A percentile compares a stretch with the other conserved stretches of the same genome.
Conservation (phyloP, 2,888 invertebrate species). For the Leucophora obtusa region DNA sequence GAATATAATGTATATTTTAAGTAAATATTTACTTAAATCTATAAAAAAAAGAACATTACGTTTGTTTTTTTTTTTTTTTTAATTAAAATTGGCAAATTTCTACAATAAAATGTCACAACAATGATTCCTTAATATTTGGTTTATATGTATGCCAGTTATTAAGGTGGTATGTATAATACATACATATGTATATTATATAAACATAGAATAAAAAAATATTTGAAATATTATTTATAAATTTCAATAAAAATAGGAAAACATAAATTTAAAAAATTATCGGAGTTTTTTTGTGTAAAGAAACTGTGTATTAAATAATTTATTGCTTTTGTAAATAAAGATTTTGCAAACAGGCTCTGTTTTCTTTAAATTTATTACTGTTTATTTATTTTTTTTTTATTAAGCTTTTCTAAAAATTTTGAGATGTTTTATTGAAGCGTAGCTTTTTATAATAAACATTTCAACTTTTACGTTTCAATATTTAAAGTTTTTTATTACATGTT, state of each 20-base stretch:
- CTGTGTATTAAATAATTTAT: background rate
- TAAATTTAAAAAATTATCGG: background rate
- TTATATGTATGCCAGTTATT: background rate
- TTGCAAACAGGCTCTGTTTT: background rate
- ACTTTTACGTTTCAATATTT: background rate
- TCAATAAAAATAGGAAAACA: background rate
- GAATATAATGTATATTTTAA: constrained; percentile 42
- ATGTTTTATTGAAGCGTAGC: constrained; percentile 5
- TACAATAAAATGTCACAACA: constrained; percentile 62
- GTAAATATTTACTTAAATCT: constrained; percentile 47
- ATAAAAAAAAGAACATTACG: constrained; percentile 42
- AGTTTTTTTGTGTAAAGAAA: background rate
- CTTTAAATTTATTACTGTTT: constrained; percentile 43
- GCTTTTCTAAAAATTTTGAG: constrained; percentile 10
- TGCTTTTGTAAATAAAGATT: background rate
- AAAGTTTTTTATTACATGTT: background rate
- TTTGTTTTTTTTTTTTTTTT: constrained; percentile 33
- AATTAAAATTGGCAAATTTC: constrained; percentile 62
- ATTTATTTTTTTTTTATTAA: constrained; percentile 27
- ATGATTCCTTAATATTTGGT: constrained; percentile 19
- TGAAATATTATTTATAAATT: constrained; percentile 24
- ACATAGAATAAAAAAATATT: background rate
- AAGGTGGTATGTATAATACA: background rate
- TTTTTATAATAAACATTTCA: background rate
- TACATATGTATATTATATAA: background rate